Percentiles rank a stretch among this genome's conserved stretches.
These are phyloP conservation scores for Hypomecis punctinalis DNA, from an alignment of 2,888 invertebrate genomes.

Conservation along the genomic window DNA sequence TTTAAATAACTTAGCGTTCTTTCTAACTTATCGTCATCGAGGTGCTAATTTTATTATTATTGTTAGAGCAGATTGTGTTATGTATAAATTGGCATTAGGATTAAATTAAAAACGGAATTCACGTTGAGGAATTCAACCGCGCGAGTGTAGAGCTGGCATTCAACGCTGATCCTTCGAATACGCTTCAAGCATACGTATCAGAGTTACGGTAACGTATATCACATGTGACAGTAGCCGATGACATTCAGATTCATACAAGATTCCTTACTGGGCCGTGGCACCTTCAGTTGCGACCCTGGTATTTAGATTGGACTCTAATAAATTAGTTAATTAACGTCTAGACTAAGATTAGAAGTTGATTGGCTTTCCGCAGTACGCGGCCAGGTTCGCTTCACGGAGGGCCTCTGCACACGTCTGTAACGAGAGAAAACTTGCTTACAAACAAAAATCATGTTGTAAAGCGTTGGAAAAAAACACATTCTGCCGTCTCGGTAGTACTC, in stretches of 20 bases:
- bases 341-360: constrained; percentile 93
- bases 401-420: constrained; percentile 98
- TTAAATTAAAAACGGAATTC: no score
- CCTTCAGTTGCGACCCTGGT: constrained; percentile 52
- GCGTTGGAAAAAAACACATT: no score
- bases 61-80: no score
- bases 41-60: no score
- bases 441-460: neutral
- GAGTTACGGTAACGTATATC: constrained; percentile 27
- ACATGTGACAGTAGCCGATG: constrained; percentile 42
- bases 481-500: no score
- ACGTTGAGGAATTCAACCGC: no score
- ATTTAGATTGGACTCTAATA: constrained; percentile 46
- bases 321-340: constrained; percentile 52
- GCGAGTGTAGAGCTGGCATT: neutral
- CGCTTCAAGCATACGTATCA: constrained; percentile 23
- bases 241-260: constrained; percentile 76
- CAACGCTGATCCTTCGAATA: constrained; percentile 27
- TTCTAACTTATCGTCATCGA: no score
- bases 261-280: constrained; percentile 59
- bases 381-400: constrained; percentile 97
- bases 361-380: constrained; percentile 98
- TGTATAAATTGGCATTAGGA: no score
- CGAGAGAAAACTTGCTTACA: constrained; percentile 6
- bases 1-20: no score